Percentiles rank a stretch among this genome's conserved stretches.
Conservation (phyloP, 2,888 invertebrate genomes). For the Lordiphosa andalusiaca region DNA sequence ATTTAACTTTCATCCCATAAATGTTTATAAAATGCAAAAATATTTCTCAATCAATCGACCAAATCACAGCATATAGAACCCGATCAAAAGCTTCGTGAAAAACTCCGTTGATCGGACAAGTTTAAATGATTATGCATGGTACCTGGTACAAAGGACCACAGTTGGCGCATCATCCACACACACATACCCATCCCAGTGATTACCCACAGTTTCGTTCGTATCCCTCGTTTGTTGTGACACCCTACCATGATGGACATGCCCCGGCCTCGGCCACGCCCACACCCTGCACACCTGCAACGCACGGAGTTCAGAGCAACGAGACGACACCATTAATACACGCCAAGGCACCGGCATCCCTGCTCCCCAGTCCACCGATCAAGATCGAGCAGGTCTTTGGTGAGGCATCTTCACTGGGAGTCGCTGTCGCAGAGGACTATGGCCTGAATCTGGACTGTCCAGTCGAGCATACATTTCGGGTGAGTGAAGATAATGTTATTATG, state of each 20-base stretch:
- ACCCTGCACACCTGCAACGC: conserved; percentile 48
- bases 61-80: conserved; percentile 4
- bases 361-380: conserved; percentile 69
- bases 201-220: conserved; percentile 79
- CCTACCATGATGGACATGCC: conserved; percentile 72
- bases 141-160: conserved; percentile 80
- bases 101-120: conserved; percentile 30
- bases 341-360: conserved; percentile 31
- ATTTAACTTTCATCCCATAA: no score
- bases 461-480: conserved; percentile 72
- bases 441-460: conserved; percentile 71
- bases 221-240: conserved; percentile 79
- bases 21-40: no score
- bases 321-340: conserved; percentile 61
- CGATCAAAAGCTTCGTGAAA: conserved; percentile 14
- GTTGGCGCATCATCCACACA: conserved; percentile 75
- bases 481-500: conserved; percentile 47
- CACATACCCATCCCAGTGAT: conserved; percentile 51
- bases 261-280: conserved; percentile 46
- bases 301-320: conserved; percentile 32
- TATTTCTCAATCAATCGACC: no score
- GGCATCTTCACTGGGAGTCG: conserved; percentile 46
- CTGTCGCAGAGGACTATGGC: conserved; percentile 72
- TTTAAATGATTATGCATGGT: conserved; percentile 80
- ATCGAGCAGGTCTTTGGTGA: conserved; percentile 75